Evolutionary conservation across 2,888 invertebrate species (phyloP), one percentile per base, ranked within the genome.

Genomic region (Euproctis similis): DNA sequence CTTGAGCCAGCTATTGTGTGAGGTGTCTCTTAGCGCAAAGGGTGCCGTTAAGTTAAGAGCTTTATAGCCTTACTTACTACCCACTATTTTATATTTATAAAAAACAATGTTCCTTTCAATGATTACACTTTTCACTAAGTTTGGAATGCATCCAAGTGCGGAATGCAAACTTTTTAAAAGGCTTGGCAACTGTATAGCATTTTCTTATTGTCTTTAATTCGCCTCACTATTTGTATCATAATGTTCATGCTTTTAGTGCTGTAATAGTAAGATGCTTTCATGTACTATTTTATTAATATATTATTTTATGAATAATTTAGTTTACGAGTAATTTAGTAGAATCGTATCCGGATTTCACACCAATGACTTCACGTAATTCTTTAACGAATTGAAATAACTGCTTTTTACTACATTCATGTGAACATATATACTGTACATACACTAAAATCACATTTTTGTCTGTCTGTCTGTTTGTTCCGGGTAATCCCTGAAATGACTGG

Each of bases 141-240:
- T 58, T 69, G 69, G 69, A 63, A 44, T 27, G 41, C 34, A 46
- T 67, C 69, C 69, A 68, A 62, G 39, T 42, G 55, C 48, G 49
- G 58, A 59, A 61, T 62, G n/a, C n/a, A n/a, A 59, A 52, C 50
- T 63, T 34, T 40, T 43, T n/a, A n/a, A n/a, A 37, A 46, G 29
- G 35, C 42, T 59, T 59, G 58, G 59, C 63, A 59, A 42, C 46
- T 14, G 14, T 4, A 14, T 14, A 47, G 39, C 47, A 48, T 32
- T 34, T 30, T 46, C 38, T 42, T 31, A 45, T 39, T 39, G 30
- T 38, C 39, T 43, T 49, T 47, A 47, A 46, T 50, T 41, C 37
- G 14, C 26, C 34, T 31, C 36, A 33, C 36, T 41, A 23, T 27
- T 25, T 30, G 16, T 32, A 20, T 41, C 28, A 35, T 34, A 31